A percentile compares a stretch with the other conserved stretches of the same genome.
Conservation (phyloP, 2,113 vertebrate genomes). For the Carollia perspicillata region DNA sequence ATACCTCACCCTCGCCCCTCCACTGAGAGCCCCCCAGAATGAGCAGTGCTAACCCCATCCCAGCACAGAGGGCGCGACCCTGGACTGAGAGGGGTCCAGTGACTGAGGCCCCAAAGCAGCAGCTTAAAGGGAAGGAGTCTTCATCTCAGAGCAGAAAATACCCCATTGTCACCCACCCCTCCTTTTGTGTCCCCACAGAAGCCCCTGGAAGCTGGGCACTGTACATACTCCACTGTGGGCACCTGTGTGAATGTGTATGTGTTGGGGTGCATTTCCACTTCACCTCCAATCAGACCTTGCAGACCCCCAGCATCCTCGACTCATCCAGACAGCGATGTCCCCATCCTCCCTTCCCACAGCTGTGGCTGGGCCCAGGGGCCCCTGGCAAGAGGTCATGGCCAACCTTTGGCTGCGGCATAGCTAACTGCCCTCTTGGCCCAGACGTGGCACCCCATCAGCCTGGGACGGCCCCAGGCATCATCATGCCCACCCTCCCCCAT, state of each 20-base stretch:
- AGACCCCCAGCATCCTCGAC: not conserved
- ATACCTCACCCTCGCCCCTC: not conserved
- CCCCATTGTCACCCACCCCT: not conserved
- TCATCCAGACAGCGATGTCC: not conserved
- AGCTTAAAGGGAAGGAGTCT: not conserved
- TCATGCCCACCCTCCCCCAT: rapidly evolving
- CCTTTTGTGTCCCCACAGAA: not conserved
- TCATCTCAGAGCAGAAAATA: not conserved
- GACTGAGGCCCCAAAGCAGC: not conserved
- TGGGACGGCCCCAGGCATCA: not conserved
- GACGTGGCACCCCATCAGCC: rapidly evolving
- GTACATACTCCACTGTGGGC: not conserved
- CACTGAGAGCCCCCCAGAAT: not conserved
- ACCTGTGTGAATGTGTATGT: not conserved
- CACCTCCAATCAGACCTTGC: not conserved
- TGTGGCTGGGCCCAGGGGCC: not conserved
- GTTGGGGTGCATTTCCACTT: not conserved
- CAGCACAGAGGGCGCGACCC: not conserved
- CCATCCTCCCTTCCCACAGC: not conserved
- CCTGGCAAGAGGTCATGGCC: not conserved
- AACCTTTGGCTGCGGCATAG: not conserved
- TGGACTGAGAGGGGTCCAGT: not conserved
- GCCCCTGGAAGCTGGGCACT: not conserved
- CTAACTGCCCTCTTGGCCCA: not conserved
- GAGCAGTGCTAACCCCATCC: not conserved